Percentiles rank a stretch among this genome's conserved stretches.
These are phyloP conservation scores for Thecocarcelia acutangulata DNA, from an alignment of 2,888 invertebrate genomes.

Conservation along the genomic window DNA sequence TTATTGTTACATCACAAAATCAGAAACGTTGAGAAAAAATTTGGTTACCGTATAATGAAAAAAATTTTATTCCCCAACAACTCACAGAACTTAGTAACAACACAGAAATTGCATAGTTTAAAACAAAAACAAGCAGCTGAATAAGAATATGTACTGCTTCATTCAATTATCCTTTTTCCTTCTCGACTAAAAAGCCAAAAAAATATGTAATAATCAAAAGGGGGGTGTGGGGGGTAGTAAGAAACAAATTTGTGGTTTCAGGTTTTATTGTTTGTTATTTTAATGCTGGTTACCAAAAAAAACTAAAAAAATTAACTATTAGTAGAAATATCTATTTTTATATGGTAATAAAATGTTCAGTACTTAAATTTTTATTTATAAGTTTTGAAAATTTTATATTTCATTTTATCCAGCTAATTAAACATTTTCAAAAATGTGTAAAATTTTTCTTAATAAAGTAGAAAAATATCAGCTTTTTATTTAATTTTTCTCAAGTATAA, in stretches of 20 bases:
- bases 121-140: constrained; percentile 1
- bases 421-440: constrained; percentile 28
- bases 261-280: constrained; percentile 30
- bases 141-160: neutral
- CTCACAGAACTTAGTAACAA: constrained; percentile 43
- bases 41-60: too few species aligned
- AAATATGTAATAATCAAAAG: neutral
- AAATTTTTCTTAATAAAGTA: constrained; percentile 48
- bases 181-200: neutral
- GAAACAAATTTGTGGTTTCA: constrained; percentile 18
- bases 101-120: constrained; percentile 15
- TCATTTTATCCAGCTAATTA: constrained; percentile 47
- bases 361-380: neutral
- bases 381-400: neutral
- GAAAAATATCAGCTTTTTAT: constrained; percentile 43
- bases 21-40: neutral
- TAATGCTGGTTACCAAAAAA: neutral
- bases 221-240: neutral
- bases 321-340: too few species aligned
- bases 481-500: constrained; percentile 53
- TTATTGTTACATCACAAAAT: neutral
- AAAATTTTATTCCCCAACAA: too few species aligned
- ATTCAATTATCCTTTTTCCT: neutral
- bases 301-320: too few species aligned
- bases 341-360: neutral